Conservation (phyloP, 2,888 invertebrate genomes). For the Xestia xanthographa region DNA sequence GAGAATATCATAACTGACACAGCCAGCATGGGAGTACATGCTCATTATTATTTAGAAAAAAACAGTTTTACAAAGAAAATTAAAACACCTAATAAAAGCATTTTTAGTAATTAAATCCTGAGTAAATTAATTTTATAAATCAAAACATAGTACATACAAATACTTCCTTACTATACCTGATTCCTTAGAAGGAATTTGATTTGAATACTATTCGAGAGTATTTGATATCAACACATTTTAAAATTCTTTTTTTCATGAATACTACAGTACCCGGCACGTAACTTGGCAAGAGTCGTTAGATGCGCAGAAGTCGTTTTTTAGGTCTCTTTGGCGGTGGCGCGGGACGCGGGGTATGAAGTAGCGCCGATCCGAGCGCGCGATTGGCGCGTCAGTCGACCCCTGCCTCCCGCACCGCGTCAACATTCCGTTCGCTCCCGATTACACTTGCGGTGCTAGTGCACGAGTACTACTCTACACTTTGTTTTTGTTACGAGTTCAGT, state of each 20-base stretch:
- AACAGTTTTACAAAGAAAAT: not conserved
- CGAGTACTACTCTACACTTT: too few relatives aligned
- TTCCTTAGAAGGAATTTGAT: constrained; percentile 38
- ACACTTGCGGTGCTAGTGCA: too few relatives aligned
- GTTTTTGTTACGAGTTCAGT: too few relatives aligned
- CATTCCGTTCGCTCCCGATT: too few relatives aligned
- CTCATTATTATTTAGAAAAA: not conserved
- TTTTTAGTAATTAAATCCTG: not conserved
- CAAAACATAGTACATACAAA: constrained; percentile 53
- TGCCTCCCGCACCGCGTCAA: too few relatives aligned
- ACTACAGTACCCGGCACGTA: too few relatives aligned
- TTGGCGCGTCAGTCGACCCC: too few relatives aligned
- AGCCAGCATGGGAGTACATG: not conserved
- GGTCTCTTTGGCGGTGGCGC: too few relatives aligned
- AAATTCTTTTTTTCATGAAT: constrained; percentile 19
- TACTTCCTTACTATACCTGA: constrained; percentile 42
- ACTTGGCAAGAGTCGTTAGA: too few relatives aligned
- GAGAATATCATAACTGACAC: constrained; percentile 23
- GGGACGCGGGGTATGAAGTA: too few relatives aligned
- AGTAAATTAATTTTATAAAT: constrained; percentile 37
- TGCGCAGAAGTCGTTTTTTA: too few relatives aligned
- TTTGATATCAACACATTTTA: constrained; percentile 14
- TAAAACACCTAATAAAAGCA: constrained; percentile 12
- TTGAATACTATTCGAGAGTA: constrained; percentile 33
- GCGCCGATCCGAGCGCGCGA: too few relatives aligned